phyloP scores from a whole-genome alignment of 2,888 invertebrate species.

The Diarsia mendica region DNA sequence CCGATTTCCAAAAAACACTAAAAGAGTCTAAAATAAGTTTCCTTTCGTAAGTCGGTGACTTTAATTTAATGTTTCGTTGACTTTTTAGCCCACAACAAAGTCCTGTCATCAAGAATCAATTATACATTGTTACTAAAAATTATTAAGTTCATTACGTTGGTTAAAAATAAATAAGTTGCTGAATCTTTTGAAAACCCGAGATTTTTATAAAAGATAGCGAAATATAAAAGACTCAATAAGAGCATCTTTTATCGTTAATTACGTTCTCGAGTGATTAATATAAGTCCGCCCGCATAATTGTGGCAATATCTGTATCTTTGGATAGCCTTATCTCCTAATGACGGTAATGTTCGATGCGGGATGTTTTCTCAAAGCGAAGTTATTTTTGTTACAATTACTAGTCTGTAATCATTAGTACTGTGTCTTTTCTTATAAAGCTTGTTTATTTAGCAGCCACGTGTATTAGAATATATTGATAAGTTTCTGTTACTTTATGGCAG shows the following conservation, averaged over 20 bases:
- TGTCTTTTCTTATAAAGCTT: neutral
- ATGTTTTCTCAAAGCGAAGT: constrained; percentile 13
- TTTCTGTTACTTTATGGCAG: neutral
- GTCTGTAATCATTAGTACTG: neutral
- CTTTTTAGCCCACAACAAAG: no score
- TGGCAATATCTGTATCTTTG: constrained; percentile 30
- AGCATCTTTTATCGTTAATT: constrained; percentile 34
- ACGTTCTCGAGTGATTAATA: constrained; percentile 24
- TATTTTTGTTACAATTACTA: constrained; percentile 2
- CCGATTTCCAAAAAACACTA: no score
- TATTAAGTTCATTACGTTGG: no score
- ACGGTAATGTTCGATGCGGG: constrained; percentile 34
- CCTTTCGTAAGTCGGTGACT: no score
- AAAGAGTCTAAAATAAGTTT: no score
- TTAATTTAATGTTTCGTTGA: no score
- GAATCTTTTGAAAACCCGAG: neutral
- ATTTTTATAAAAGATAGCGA: neutral
- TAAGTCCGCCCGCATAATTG: constrained; percentile 46
- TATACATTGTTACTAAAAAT: no score
- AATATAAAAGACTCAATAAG: neutral
- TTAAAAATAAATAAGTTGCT: neutral
- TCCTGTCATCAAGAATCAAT: no score
- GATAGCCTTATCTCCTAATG: constrained; percentile 39
- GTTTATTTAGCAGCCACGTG: neutral
- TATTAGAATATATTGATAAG: neutral